phyloP scores from a whole-genome alignment of 2,888 invertebrate species.

The Xylota sylvarum region DNA sequence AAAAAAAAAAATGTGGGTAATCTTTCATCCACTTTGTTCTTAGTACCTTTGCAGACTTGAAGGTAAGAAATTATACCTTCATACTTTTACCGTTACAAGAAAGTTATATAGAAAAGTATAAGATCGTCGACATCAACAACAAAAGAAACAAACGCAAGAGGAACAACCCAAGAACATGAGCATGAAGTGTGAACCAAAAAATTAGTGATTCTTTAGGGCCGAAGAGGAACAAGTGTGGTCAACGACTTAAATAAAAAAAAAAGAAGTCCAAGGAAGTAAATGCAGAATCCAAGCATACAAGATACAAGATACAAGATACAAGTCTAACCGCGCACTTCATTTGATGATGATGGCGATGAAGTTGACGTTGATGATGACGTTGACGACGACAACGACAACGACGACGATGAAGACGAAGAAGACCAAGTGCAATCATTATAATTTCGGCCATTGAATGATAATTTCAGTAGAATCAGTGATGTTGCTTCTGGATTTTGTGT shows the following conservation, averaged over 20 bases:
- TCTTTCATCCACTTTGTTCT: slow-evolving; percentile 63
- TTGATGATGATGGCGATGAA: slow-evolving; percentile 61
- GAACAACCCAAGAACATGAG: neutral
- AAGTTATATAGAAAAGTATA: slow-evolving; percentile 39
- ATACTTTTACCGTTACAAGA: slow-evolving; percentile 63
- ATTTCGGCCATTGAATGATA: slow-evolving; percentile 71
- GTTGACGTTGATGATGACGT: slow-evolving; percentile 55
- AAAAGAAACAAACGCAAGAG: slow-evolving; percentile 7
- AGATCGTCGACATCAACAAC: slow-evolving; percentile 59
- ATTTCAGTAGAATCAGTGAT: slow-evolving; percentile 47
- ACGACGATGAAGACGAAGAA: slow-evolving; percentile 8
- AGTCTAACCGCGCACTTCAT: slow-evolving; percentile 66
- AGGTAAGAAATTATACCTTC: slow-evolving; percentile 67
- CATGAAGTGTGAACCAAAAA: slow-evolving; percentile 59
- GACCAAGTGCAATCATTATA: slow-evolving; percentile 68
- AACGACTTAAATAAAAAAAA: neutral
- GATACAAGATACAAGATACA: slow-evolving; percentile 4
- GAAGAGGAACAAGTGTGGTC: neutral
- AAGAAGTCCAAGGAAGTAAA: slow-evolving; percentile 13
- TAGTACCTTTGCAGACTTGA: slow-evolving; percentile 42
- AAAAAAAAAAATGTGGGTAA: slow-evolving; percentile 40
- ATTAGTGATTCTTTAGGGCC: slow-evolving; percentile 38
- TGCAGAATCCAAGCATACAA: slow-evolving; percentile 29
- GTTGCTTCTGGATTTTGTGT: slow-evolving; percentile 61
- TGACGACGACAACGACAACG: slow-evolving; percentile 37